These are phyloP conservation scores for Acleris cristana DNA, from an alignment of 2,888 invertebrate species.

Conservation along the genomic window DNA sequence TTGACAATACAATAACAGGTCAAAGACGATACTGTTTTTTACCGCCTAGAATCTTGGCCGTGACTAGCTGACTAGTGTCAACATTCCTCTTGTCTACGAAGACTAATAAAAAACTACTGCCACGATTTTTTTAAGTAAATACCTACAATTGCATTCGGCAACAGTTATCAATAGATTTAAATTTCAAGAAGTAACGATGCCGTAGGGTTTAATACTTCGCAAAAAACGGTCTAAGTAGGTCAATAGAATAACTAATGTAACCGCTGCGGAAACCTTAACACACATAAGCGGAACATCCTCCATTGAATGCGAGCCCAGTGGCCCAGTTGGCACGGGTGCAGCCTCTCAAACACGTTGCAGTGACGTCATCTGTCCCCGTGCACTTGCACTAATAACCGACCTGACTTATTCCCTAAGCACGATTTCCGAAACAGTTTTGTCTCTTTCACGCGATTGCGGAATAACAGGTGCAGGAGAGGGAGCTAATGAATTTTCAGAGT, in stretches of 20 bases:
- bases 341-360: conserved; percentile 57
- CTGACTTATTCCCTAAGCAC: conserved; percentile 30
- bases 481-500: neutral
- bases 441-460: neutral
- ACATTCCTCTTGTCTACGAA: no score
- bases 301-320: conserved; percentile 56
- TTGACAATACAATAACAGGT: no score
- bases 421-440: neutral
- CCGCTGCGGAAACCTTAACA: conserved; percentile 29
- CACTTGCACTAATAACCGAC: conserved; percentile 63
- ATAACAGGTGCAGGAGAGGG: neutral
- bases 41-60: no score
- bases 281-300: conserved; percentile 31
- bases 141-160: no score
- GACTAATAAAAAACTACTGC: no score
- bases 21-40: no score
- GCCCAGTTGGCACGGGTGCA: conserved; percentile 66
- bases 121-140: no score
- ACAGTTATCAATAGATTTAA: no score
- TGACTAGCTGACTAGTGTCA: no score
- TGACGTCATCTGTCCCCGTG: conserved; percentile 56
- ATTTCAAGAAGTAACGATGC: no score
- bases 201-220: neutral
- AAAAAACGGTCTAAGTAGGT: neutral
- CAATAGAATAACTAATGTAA: conserved; percentile 3